Base-by-base conservation (phyloP, 2,888 invertebrate species). In the Brachylomia viminalis region DNA sequence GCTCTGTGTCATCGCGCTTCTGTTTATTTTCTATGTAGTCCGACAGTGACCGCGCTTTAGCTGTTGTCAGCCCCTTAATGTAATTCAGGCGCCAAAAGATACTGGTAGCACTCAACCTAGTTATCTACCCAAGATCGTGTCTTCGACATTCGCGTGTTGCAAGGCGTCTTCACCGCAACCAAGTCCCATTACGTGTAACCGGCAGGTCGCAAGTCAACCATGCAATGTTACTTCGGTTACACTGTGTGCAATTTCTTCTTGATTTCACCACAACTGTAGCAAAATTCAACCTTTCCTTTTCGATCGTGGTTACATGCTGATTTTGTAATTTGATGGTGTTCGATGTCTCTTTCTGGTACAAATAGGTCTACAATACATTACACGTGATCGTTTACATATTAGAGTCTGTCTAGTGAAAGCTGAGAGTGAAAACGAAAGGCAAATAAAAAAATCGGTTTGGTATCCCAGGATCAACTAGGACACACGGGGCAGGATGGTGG, bases 181-280 rank as follows among this genome's bases (percentile, higher is more conserved):
- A 80, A 42, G 17, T 30, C 20, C 17, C 27, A 54, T 65, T 70
- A 71, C 77, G 27, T 45, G 49, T 62, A 23, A 49, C 61, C 17
- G 49, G 11, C 62, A 33, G 77, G 77, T 81, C 77, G 70, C 59
- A 82, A 82, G 82, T 82, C 66, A 82, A 80, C 66, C 77, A 71
- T 71, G 66, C 38, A 81, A 71, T 66, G 49, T 15, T 54, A n/a
- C 77, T 82, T 47, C 17, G 45, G 77, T 80, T 72, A 77, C 80
- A 52, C 42, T 49, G 17, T 79, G 56, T 77, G 66, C 65, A 62
- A 82, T 77, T 67, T 77, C 80, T 67, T 82, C 66, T 45, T 42
- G 38, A 76, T 82, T 76, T 66, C 80, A 71, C 71, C 61, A 77
- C 56, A 77, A 66, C 17, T 80, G 62, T 58, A 68, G 27, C 75